A percentile compares a stretch with the other conserved stretches of the same genome.
Conservation (phyloP, 2,888 invertebrate species). For the Oligia strigilis region DNA sequence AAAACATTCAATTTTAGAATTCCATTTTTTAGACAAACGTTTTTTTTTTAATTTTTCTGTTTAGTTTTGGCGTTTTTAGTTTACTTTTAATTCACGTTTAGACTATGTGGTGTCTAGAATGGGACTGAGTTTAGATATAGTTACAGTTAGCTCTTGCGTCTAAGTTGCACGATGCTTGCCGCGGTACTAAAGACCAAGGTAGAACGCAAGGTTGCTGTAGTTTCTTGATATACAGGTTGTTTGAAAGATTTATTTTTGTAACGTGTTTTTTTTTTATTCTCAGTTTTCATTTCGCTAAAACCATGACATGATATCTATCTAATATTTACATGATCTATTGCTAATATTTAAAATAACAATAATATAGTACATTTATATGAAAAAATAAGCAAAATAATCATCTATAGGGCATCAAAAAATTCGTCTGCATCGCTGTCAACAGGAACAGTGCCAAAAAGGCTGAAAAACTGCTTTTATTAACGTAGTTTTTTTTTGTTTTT, state of each 20-base stretch:
- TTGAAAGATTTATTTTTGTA: neutral
- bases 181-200: conserved; percentile 75
- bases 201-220: conserved; percentile 68
- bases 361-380: too few relatives aligned
- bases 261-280: neutral
- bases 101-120: conserved; percentile 69
- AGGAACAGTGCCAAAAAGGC: too few relatives aligned
- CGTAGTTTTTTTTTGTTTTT: neutral
- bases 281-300: too few relatives aligned
- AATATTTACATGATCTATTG: too few relatives aligned
- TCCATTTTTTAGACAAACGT: conserved; percentile 68
- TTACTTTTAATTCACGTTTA: conserved; percentile 66
- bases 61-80: conserved; percentile 44
- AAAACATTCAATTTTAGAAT: conserved; percentile 63
- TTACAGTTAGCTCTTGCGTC: conserved; percentile 66
- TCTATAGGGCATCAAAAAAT: too few relatives aligned
- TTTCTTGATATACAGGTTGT: conserved; percentile 72
- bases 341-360: too few relatives aligned
- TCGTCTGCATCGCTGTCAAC: too few relatives aligned
- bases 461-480: neutral
- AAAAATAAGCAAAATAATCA: too few relatives aligned
- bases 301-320: too few relatives aligned
- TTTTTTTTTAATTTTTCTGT: conserved; percentile 58
- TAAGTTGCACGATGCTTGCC: conserved; percentile 68
- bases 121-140: conserved; percentile 71